Evolutionary conservation across 2,888 invertebrate species (phyloP), one percentile per base, ranked within the genome.

Genomic region (Muscina levida): DNA sequence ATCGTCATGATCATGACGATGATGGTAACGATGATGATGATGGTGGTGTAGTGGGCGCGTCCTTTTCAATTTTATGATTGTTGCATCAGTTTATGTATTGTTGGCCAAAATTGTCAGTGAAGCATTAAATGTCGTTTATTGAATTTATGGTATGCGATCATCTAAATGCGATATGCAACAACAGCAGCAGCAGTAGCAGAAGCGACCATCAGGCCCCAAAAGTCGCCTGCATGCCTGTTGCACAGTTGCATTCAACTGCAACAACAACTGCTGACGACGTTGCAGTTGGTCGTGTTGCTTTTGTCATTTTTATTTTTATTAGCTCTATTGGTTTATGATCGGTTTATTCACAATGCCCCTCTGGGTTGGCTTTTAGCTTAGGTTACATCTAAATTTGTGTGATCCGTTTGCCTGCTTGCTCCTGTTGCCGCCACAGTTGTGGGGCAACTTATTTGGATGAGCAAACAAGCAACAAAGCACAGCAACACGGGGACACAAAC

Each of bases 141-240:
- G 83, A 77, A 84, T 84, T 84, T 84, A 84, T 84, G 82, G 82
- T 77, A 82, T 82, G 77, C 66, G 84, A 84, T 84, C 82, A 84
- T 82, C 82, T 77, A 75, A 70, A 72, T 67, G 82, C 46, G 82
- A 82, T 83, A 82, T 39, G 75, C 74, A 72, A 72, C 56, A 26
- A 5, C 26, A n/a, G 4, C 26, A 71, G 39, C 57, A 37, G 2
- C 57, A 37, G 6, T 17, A 15, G 57, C 56, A 19, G 56, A 22
- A 22, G 31, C 57, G n/a, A 56, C 56, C 56, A 13, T 26, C 56
- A 37, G 26, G 5, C 59, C 42, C 42, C 26, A n/a, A 11, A 15
- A 31, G 31, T 22, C 62, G 42, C 62, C 62, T 62, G 62, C 62
- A 39, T 62, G 62, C 42, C 62, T n/a, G n/a, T n/a, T n/a, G n/a